Percentiles rank a stretch among this genome's conserved stretches.
Conservation (phyloP, 1,140 invertebrate species). For the Cyclina sinensis region DNA sequence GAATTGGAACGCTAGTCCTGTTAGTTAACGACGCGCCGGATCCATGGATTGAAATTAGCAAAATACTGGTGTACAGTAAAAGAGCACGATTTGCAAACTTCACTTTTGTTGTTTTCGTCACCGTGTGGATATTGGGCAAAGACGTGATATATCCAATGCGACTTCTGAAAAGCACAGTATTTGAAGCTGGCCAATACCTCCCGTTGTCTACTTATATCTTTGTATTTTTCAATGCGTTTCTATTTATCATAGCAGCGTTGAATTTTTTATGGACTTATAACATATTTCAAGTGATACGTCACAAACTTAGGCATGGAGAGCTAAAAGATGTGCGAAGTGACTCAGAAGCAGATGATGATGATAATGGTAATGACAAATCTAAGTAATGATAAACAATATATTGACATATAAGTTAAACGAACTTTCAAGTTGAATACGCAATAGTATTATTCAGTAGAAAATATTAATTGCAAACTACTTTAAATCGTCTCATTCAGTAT, state of each 20-base stretch:
- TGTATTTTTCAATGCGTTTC: background rate
- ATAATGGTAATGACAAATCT: too few species aligned
- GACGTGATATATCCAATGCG: background rate
- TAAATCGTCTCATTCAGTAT: too few species aligned
- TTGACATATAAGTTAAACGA: too few species aligned
- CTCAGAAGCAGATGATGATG: background rate
- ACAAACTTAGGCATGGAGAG: background rate
- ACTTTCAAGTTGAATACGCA: too few species aligned
- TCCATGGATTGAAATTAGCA: constrained; percentile 95
- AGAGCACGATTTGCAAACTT: background rate
- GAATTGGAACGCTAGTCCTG: constrained; percentile 97
- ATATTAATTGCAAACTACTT: too few species aligned
- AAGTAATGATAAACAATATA: too few species aligned
- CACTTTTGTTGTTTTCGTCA: background rate
- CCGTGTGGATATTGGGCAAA: background rate
- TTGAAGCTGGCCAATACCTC: background rate
- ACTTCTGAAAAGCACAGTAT: background rate
- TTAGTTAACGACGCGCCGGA: constrained; percentile 98
- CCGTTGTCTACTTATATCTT: background rate
- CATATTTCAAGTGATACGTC: background rate
- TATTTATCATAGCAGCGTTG: background rate
- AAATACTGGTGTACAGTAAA: background rate
- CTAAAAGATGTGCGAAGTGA: background rate
- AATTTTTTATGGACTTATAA: background rate
- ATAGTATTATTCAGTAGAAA: too few species aligned